Percentiles rank a stretch among this genome's conserved stretches.
Conservation (phyloP, 2,797 vertebrate species). For the Somateria mollissima region DNA sequence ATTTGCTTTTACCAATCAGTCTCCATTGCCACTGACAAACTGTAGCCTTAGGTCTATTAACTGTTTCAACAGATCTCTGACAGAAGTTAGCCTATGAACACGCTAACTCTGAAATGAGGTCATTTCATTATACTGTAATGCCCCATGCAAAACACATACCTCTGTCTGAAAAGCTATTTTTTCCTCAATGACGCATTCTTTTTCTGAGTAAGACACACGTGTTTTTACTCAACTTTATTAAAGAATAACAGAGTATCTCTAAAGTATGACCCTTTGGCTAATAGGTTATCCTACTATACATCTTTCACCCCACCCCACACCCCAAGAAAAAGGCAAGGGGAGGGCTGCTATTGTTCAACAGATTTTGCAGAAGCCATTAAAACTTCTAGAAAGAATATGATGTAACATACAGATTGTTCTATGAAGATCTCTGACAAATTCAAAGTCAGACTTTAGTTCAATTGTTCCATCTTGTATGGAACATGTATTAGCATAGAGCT, state of each 20-base stretch:
- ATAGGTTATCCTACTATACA: neutral
- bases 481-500: neutral
- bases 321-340: neutral
- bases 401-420: neutral
- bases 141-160: neutral
- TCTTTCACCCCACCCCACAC: neutral
- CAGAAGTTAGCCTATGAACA: neutral
- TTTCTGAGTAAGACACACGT: neutral
- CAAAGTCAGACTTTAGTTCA: neutral
- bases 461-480: neutral
- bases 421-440: neutral
- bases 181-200: neutral
- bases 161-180: neutral
- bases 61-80: neutral
- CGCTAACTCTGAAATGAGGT: neutral
- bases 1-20: neutral
- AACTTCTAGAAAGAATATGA: neutral
- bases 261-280: neutral
- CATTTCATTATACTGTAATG: neutral
- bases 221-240: neutral
- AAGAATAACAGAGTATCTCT: neutral
- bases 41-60: neutral
- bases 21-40: neutral
- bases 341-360: neutral
- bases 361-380: neutral